Percentiles rank a stretch among this genome's conserved stretches.
Evolutionary conservation across 2,113 vertebrate genomes (phyloP).

Genomic region (Pongo abelii): DNA sequence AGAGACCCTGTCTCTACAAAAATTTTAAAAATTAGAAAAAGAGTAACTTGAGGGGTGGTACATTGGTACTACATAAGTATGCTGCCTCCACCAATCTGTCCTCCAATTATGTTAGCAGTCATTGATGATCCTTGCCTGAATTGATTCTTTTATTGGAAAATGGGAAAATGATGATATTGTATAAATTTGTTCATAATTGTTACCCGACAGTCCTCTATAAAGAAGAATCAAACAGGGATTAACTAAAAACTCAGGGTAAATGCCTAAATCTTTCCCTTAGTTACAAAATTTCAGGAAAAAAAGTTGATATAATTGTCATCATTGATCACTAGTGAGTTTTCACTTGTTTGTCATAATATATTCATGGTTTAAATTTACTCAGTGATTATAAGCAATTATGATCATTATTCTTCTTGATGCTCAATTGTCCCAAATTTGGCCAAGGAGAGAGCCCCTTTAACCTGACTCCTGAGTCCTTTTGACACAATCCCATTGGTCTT

Average conservation of each 20-base stretch:
- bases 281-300: conserved; percentile 24
- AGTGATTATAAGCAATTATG: neutral
- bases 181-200: neutral
- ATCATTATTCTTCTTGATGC: neutral
- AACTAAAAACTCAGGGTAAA: neutral
- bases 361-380: neutral
- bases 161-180: neutral
- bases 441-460: neutral
- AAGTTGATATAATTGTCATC: neutral
- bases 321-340: neutral
- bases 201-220: neutral
- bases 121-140: neutral
- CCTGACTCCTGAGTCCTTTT: neutral
- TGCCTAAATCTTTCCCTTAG: neutral
- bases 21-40: neutral
- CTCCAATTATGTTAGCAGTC: neutral
- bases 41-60: neutral
- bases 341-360: neutral
- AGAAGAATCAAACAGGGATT: neutral
- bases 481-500: neutral
- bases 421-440: neutral
- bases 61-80: neutral
- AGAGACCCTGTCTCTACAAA: neutral
- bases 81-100: neutral
- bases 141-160: neutral